Evolutionary conservation across 2,888 invertebrate genomes (phyloP).

Genomic region (Copidosoma aretas): DNA sequence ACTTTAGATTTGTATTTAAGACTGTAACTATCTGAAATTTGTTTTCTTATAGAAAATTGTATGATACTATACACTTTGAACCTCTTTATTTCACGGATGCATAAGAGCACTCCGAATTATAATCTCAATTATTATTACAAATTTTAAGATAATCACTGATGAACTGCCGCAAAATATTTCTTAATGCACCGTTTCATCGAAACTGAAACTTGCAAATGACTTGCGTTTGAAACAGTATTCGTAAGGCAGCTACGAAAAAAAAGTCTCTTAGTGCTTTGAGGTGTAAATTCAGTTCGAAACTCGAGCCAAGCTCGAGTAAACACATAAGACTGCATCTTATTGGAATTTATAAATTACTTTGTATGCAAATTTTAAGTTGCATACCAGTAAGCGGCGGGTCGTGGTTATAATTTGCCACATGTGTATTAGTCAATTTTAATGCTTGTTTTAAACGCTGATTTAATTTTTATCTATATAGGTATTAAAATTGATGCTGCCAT

Average conservation of each 20-base stretch:
- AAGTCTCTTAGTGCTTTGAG: slow-evolving; percentile 37
- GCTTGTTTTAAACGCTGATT: too few species aligned
- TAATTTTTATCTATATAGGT: too few species aligned
- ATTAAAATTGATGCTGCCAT: too few species aligned
- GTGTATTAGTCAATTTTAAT: too few species aligned
- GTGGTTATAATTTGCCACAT: too few species aligned
- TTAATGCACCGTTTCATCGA: slow-evolving; percentile 7
- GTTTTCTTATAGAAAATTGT: background rate
- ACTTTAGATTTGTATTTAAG: slow-evolving; percentile 2
- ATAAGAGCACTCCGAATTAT: too few species aligned
- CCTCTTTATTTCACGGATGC: too few species aligned
- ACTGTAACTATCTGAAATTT: background rate
- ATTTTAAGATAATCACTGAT: slow-evolving; percentile 16
- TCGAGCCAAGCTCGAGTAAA: slow-evolving; percentile 27
- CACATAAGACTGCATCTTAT: slow-evolving; percentile 34
- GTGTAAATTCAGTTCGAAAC: slow-evolving; percentile 17
- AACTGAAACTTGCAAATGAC: slow-evolving; percentile 18
- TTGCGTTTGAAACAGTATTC: slow-evolving; percentile 31
- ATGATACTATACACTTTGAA: too few species aligned
- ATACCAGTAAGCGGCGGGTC: background rate
- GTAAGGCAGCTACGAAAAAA: slow-evolving; percentile 27
- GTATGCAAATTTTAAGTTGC: slow-evolving; percentile 1
- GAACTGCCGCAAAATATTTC: slow-evolving; percentile 22
- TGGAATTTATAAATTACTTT: slow-evolving; percentile 17
- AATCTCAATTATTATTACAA: background rate